A percentile compares a stretch with the other conserved stretches of the same genome.
These are phyloP conservation scores for Neodontobutis hainanensis DNA, from an alignment of 2,113 vertebrate genomes.

Conservation along the genomic window DNA sequence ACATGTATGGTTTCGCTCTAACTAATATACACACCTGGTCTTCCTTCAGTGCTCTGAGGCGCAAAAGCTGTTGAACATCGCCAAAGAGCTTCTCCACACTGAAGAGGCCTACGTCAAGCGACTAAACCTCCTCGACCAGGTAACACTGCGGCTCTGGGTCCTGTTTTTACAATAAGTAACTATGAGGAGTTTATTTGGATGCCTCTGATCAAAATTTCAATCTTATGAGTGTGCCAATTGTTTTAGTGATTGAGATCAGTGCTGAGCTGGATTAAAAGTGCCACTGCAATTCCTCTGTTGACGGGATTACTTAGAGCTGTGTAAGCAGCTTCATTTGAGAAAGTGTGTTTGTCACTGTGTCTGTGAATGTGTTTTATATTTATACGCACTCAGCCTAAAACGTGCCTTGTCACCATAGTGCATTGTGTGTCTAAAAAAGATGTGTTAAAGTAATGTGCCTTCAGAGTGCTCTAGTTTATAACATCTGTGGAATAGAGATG, in stretches of 20 bases:
- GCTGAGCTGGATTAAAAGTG: conserved; percentile 63
- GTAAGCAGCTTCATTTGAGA: conserved; percentile 23
- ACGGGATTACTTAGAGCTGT: conserved; percentile 51
- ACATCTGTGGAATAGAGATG: conserved; percentile 25
- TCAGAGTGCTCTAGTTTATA: conserved; percentile 14
- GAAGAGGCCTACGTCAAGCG: conserved; percentile 94
- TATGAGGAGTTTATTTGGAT: background rate
- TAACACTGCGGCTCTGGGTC: conserved; percentile 48
- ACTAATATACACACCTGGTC: conserved; percentile 14
- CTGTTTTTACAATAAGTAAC: background rate
- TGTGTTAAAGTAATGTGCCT: conserved; percentile 1
- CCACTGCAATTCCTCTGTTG: conserved; percentile 39
- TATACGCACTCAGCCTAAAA: conserved; percentile 12
- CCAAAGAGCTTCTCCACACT: conserved; percentile 92
- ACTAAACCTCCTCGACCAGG: conserved; percentile 96
- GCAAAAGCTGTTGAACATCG: conserved; percentile 92
- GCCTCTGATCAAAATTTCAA: conserved; percentile 34
- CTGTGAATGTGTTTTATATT: conserved; percentile 5
- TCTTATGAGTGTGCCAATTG: conserved; percentile 41
- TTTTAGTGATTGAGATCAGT: conserved; percentile 46
- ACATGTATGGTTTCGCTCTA: background rate
- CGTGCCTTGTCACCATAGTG: conserved; percentile 4
- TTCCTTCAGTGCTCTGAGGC: conserved; percentile 82
- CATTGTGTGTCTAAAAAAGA: conserved; percentile 7
- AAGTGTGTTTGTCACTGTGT: background rate